These are phyloP conservation scores for Thysanoteuthis rhombus DNA, from an alignment of 2,888 invertebrate genomes.

Conservation along the genomic window DNA sequence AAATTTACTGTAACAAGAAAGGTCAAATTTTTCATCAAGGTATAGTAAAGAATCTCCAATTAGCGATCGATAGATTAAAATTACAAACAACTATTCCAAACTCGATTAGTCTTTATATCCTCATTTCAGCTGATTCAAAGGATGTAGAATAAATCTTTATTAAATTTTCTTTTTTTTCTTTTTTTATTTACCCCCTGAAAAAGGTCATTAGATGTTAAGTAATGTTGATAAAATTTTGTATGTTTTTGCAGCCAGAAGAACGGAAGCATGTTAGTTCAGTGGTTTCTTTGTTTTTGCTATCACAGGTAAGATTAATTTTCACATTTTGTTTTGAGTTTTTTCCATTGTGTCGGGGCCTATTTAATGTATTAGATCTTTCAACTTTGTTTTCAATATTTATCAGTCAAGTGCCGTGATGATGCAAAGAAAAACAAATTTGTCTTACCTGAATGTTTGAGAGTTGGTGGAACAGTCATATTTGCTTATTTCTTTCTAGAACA, in stretches of 20 bases:
- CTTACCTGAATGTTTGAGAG: background rate
- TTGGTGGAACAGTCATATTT: background rate
- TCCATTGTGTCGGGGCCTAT: background rate
- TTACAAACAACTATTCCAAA: too few species aligned
- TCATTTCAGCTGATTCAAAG: background rate
- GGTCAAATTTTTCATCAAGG: too few species aligned
- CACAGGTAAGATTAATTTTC: constrained; percentile 74
- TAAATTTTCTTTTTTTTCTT: background rate
- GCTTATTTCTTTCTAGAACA: background rate
- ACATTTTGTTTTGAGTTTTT: background rate
- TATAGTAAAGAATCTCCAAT: too few species aligned
- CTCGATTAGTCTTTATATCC: background rate
- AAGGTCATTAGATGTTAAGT: too few species aligned
- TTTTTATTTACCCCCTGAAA: background rate
- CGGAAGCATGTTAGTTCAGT: constrained; percentile 82
- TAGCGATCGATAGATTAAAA: too few species aligned
- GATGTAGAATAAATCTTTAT: background rate
- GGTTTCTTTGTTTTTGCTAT: constrained; percentile 88
- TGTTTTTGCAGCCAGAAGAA: constrained; percentile 49
- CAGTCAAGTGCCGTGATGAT: too few species aligned
- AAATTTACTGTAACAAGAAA: too few species aligned
- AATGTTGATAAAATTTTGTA: background rate
- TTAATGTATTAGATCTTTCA: too few species aligned
- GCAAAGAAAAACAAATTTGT: too few species aligned
- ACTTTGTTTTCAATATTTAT: too few species aligned